Percentiles rank a stretch among this genome's conserved stretches.
Evolutionary conservation across 2,888 invertebrate species (phyloP).

Genomic region (Dascillus cervinus): DNA sequence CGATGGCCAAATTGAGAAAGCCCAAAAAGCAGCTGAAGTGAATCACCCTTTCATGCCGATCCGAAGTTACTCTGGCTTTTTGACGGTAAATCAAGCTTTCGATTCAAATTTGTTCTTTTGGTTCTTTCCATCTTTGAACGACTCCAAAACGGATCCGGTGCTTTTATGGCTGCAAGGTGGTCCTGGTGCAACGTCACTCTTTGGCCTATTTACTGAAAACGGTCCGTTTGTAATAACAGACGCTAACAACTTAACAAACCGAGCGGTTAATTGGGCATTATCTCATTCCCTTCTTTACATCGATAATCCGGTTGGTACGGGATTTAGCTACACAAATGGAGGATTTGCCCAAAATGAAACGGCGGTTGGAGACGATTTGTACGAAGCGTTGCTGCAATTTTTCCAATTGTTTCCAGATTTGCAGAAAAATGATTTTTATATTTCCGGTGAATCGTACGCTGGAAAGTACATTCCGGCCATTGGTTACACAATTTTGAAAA

Average conservation of each 20-base stretch:
- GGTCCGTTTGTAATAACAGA: conserved; percentile 52
- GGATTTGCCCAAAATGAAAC: too few relatives aligned
- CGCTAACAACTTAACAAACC: conserved; percentile 37
- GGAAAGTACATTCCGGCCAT: conserved; percentile 49
- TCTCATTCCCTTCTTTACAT: too few relatives aligned
- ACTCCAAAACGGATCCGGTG: conserved; percentile 42
- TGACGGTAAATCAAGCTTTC: too few relatives aligned
- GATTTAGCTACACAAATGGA: conserved; percentile 55
- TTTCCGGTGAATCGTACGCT: conserved; percentile 57
- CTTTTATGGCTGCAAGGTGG: conserved; percentile 54
- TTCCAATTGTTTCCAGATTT: conserved; percentile 51
- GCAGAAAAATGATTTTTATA: conserved; percentile 48
- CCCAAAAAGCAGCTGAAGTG: too few relatives aligned
- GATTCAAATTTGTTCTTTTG: conserved; percentile 60
- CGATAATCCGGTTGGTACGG: too few relatives aligned
- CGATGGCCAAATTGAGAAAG: too few relatives aligned
- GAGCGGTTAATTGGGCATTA: too few relatives aligned
- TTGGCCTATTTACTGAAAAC: conserved; percentile 51
- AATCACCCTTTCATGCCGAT: too few relatives aligned
- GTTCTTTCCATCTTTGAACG: conserved; percentile 52
- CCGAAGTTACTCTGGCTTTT: too few relatives aligned
- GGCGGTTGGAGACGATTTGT: too few relatives aligned
- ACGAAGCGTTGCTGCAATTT: too few relatives aligned
- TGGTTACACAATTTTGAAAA: conserved; percentile 46
- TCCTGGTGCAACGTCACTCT: conserved; percentile 49